Percentiles rank a stretch among this genome's conserved stretches.
phyloP scores from a whole-genome alignment of 2,888 invertebrate species.

The Microctonus aethiopoides region DNA sequence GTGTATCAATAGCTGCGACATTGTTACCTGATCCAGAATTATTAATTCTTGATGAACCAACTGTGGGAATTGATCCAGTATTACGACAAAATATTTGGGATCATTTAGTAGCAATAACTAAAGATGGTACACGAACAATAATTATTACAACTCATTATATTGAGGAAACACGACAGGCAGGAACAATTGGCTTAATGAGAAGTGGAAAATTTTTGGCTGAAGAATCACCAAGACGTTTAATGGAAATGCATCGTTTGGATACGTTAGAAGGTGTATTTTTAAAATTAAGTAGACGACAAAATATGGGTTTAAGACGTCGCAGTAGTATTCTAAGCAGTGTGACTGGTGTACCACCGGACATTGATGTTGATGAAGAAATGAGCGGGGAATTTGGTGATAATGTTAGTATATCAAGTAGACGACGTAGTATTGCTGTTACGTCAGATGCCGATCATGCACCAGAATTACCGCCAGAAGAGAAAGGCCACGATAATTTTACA shows the following conservation, averaged over 20 bases:
- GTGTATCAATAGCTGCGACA: conserved; percentile 90
- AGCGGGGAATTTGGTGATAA: conserved; percentile 91
- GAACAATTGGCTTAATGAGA: conserved; percentile 84
- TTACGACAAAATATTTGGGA: conserved; percentile 88
- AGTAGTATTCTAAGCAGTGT: conserved; percentile 85
- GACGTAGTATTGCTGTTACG: conserved; percentile 73
- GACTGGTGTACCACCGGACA: conserved; percentile 65
- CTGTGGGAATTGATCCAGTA: conserved; percentile 92
- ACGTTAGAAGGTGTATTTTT: conserved; percentile 85
- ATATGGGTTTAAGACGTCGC: conserved; percentile 82
- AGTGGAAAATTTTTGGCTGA: conserved; percentile 88
- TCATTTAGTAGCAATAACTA: conserved; percentile 82
- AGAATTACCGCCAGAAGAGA: conserved; percentile 77
- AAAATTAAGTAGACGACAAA: conserved; percentile 83
- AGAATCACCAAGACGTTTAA: conserved; percentile 79
- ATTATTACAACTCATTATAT: conserved; percentile 91
- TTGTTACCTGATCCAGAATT: conserved; percentile 90
- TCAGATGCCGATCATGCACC: conserved; percentile 68
- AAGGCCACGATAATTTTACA: conserved; percentile 67
- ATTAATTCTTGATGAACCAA: conserved; percentile 91
- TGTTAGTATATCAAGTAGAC: conserved; percentile 80
- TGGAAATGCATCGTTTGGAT: conserved; percentile 78
- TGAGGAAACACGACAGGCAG: conserved; percentile 86
- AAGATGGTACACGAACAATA: conserved; percentile 80
- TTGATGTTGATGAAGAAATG: conserved; percentile 72